phyloP scores from a whole-genome alignment of 2,797 vertebrate genomes.

The Tinamus major region DNA sequence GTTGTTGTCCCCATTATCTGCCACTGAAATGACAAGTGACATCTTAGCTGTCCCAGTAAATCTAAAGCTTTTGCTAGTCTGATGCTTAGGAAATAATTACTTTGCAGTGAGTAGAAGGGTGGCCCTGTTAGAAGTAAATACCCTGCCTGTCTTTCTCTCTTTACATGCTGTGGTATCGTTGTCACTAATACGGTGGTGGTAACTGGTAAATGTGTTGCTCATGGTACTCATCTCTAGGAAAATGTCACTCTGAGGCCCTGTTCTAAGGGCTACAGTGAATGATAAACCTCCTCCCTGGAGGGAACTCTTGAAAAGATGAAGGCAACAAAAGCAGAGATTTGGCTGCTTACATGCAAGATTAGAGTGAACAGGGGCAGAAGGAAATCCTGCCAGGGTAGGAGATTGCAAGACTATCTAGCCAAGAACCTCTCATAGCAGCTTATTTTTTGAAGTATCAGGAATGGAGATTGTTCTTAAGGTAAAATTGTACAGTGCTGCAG shows the following conservation, averaged over 20 bases:
- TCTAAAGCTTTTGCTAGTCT: background rate
- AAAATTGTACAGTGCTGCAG: background rate
- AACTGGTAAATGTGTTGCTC: background rate
- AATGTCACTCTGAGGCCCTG: background rate
- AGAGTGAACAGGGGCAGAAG: background rate
- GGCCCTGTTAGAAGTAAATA: background rate
- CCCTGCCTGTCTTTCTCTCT: background rate
- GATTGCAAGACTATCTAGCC: too few relatives aligned
- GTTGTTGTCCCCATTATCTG: too few relatives aligned
- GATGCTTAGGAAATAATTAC: background rate
- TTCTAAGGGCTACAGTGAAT: background rate
- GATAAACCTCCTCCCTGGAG: background rate
- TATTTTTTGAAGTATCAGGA: too few relatives aligned
- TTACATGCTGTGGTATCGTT: background rate
- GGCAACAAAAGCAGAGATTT: background rate
- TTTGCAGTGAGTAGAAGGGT: background rate
- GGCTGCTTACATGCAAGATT: background rate
- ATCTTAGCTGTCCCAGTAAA: background rate
- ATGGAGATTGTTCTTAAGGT: too few relatives aligned
- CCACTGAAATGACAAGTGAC: too few relatives aligned
- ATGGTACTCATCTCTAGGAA: background rate
- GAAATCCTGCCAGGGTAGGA: background rate
- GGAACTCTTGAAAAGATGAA: background rate
- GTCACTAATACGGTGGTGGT: background rate
- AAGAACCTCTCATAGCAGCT: too few relatives aligned